phyloP scores from a whole-genome alignment of 2,888 invertebrate species.

The Pyrgus malvae region DNA sequence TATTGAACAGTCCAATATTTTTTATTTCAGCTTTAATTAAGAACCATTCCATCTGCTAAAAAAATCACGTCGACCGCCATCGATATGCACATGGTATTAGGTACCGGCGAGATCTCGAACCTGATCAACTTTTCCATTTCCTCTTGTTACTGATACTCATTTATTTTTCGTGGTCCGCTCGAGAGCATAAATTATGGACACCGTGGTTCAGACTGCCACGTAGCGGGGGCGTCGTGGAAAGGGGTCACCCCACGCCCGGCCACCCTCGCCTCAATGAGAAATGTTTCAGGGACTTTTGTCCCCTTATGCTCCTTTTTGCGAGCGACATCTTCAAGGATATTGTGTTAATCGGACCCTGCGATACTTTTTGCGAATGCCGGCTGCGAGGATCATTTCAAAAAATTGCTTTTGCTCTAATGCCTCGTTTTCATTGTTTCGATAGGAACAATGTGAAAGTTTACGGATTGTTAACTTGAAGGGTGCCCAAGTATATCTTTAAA shows the following conservation, averaged over 20 bases:
- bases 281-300: constrained; percentile 75
- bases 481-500: no score
- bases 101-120: constrained; percentile 9
- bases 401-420: constrained; percentile 43
- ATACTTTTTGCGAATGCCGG: constrained; percentile 63
- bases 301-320: constrained; percentile 73
- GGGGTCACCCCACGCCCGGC: constrained; percentile 32
- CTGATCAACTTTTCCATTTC: constrained; percentile 56
- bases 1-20: no score
- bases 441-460: not conserved
- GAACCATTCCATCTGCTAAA: no score
- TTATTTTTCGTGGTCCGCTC: constrained; percentile 76
- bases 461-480: no score
- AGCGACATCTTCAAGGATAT: constrained; percentile 78
- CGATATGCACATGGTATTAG: no score
- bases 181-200: constrained; percentile 79
- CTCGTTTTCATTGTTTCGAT: constrained; percentile 28
- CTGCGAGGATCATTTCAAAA: constrained; percentile 53
- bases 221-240: constrained; percentile 42
- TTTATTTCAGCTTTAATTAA: not conserved
- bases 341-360: constrained; percentile 73
- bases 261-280: constrained; percentile 60
- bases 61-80: constrained; percentile 22
- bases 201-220: constrained; percentile 61
- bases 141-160: constrained; percentile 62